A percentile compares a stretch with the other conserved stretches of the same genome.
Conservation (phyloP, 2,888 invertebrate species). For the Phasia obesa region DNA sequence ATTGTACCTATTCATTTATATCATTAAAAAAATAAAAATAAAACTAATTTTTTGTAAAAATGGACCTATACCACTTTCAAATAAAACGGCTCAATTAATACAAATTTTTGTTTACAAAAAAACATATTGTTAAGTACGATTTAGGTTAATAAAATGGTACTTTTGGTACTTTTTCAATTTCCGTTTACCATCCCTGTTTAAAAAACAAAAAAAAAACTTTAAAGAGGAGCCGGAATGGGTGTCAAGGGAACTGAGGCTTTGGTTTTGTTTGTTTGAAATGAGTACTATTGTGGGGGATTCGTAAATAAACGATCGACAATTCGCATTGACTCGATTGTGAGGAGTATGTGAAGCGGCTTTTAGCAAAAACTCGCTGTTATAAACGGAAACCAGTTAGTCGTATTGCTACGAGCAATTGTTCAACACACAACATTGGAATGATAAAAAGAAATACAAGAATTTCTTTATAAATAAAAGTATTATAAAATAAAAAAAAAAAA, state of each 20-base stretch:
- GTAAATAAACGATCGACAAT: conserved; percentile 42
- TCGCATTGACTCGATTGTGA: conserved; percentile 28
- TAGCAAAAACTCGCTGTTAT: conserved; percentile 72
- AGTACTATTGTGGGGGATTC: conserved; percentile 5
- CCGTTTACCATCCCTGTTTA: too few species aligned
- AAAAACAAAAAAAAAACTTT: too few species aligned
- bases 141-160: too few species aligned
- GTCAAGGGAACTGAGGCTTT: not conserved
- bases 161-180: too few species aligned
- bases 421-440: conserved; percentile 38
- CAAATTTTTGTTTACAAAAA: too few species aligned
- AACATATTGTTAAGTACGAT: too few species aligned
- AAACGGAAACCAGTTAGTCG: conserved; percentile 79
- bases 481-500: conserved; percentile 1
- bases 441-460: conserved; percentile 12
- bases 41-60: too few species aligned
- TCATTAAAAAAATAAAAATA: too few species aligned
- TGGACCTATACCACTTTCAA: too few species aligned
- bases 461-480: conserved; percentile 15
- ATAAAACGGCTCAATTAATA: too few species aligned
- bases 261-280: conserved; percentile 8
- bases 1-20: too few species aligned
- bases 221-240: not conserved
- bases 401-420: conserved; percentile 67
- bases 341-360: conserved; percentile 41